Base-by-base conservation (phyloP, 2,113 vertebrate species). In the Erythrolamprus reginae region DNA sequence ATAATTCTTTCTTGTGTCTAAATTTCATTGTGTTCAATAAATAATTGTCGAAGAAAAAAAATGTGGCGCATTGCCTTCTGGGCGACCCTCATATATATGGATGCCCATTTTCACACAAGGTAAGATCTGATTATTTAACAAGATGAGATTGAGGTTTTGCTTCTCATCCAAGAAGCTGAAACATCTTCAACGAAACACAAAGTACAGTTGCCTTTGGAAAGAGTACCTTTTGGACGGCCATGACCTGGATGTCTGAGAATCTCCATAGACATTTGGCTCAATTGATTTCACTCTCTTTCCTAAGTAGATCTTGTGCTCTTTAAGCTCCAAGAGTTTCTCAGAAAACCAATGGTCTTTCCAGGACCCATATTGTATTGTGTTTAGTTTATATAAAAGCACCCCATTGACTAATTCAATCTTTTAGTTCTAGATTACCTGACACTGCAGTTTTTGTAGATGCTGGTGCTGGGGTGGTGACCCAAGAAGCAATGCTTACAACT, bases 401-500 rank as follows among this genome's bases (percentile, higher is more conserved):
- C 65, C 33, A 77, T 38, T 77, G 65, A 77, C 17, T 21, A 77
- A 42, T 77, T 77, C 3, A 38, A 19, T 77, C 33, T 77, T 77
- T 77, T 19, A 21, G 33, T 77, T 9, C 70, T 42, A 51, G 45
- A 92, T 91, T 96, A 99, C 98, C 99, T 96, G 98, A 98, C 38
- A 99, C 96, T 5, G 98, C 95, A 19, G 98, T 97, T 95, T 98
- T 99, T 90, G 98, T 98, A 0, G 98, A 97, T 91, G 98, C 92
- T 10, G 97, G 93, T 0, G 95, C 95, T 51, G 96, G 70, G 10
- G 97, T 89, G 77, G 97, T 95, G 91, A 98, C 97, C 94, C 99
- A 94, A 56, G 99, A 98, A 0, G 98, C 95, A 86, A 98, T 96
- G 24, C 95, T 96, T 93, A 97, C 94, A 48, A 96, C 96, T 28